Evolutionary conservation across 2,888 invertebrate genomes (phyloP).

Genomic region (Dexiosoma caninum): DNA sequence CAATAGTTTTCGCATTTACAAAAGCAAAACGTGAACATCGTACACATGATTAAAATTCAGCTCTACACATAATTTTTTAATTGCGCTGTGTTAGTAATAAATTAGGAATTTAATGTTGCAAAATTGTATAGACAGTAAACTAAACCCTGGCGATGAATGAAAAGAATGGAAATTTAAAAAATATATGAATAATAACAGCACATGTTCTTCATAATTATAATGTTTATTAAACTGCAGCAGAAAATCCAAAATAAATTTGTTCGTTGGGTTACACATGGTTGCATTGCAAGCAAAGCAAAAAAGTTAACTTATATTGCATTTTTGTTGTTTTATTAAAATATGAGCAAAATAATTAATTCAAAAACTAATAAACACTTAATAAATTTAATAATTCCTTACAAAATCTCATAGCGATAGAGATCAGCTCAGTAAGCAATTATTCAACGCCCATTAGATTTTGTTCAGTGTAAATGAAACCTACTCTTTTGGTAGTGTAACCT

Average conservation of each 20-base stretch:
- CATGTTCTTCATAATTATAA: background rate
- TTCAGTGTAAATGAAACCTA: constrained; percentile 5
- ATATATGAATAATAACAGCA: no score
- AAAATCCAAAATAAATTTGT: constrained; percentile 33
- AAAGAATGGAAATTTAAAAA: background rate
- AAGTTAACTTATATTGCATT: background rate
- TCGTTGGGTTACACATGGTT: constrained; percentile 44
- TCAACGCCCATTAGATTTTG: constrained; percentile 16
- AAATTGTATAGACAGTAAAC: constrained; percentile 24
- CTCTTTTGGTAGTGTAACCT: background rate
- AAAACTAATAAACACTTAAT: constrained; percentile 23
- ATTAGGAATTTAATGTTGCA: constrained; percentile 20
- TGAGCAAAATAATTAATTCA: background rate
- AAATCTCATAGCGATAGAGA: background rate
- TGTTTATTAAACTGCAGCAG: background rate
- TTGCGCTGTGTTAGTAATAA: constrained; percentile 26
- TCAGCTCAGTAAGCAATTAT: background rate
- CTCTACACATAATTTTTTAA: constrained; percentile 38
- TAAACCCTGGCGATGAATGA: background rate
- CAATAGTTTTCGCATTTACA: background rate
- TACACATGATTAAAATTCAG: constrained; percentile 24
- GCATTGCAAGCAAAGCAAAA: background rate
- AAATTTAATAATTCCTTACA: constrained; percentile 1
- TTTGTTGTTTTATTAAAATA: background rate
- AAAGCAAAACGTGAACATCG: background rate